Evolutionary conservation across 2,113 vertebrate genomes (phyloP).

Genomic region (Columbina picui): DNA sequence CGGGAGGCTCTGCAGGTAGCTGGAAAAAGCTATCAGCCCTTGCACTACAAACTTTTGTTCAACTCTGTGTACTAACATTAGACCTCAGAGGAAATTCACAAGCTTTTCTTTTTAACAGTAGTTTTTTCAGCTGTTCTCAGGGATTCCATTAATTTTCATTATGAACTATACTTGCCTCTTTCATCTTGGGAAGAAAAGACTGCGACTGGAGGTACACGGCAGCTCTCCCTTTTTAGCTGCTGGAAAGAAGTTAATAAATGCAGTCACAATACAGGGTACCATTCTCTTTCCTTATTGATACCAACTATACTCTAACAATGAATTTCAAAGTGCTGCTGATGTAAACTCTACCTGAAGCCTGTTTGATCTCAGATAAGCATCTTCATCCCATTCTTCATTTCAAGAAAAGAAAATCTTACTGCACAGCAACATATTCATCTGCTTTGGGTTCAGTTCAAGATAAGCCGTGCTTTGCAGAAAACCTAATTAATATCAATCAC

Average conservation of each 20-base stretch:
- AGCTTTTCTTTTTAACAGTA: conserved; percentile 34
- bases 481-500: conserved; percentile 80
- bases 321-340: conserved; percentile 76
- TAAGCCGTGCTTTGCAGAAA: conserved; percentile 74
- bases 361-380: conserved; percentile 78
- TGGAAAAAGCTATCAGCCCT: not conserved
- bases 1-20: rapidly evolving
- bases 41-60: not conserved
- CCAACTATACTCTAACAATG: conserved; percentile 69
- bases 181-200: conserved; percentile 56
- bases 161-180: conserved; percentile 29
- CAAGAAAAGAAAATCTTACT: conserved; percentile 62
- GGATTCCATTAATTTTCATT: conserved; percentile 60
- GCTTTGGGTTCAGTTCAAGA: conserved; percentile 75
- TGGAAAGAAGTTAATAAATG: conserved; percentile 73
- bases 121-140: not conserved
- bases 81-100: not conserved
- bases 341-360: conserved; percentile 77
- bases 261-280: conserved; percentile 59
- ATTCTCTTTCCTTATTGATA: conserved; percentile 71
- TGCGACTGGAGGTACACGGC: not conserved
- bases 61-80: not conserved
- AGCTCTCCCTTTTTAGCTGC: conserved; percentile 39
- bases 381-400: conserved; percentile 78
- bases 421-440: conserved; percentile 70